Evolutionary conservation across 2,113 vertebrate species (phyloP), one percentile per base, ranked within the genome.

Genomic region (Hemiprocne comata): DNA sequence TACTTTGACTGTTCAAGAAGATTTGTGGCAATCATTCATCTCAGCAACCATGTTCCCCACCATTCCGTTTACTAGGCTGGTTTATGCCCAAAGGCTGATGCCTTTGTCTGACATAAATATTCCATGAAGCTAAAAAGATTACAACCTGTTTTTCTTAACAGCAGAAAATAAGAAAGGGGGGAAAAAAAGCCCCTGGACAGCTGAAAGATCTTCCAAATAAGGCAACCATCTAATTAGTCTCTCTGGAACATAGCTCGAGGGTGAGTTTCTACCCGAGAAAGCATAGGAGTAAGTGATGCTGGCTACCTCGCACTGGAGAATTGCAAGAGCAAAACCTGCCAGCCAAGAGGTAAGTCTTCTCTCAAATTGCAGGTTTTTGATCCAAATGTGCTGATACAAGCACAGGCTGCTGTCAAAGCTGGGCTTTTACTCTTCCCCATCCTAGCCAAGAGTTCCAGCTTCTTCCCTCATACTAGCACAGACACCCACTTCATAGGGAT

Each of bases 231-330:
- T 90, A 70, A 95, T 94, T 93, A 93, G 34, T 87, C 82, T 55
- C 71, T 73, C 42, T 73, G 85, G 85, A 94, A 93, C 72, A 83
- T 60, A 67, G 91, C 93, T 90, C 7, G 67, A 93, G 81, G 87
- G 87, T 42, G 15, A 95, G 21, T 26, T 93, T 77, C 62, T 80
- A 51, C 46, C 48, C 0, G 0, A 70, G 40, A 54, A 85, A 76
- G 71, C 9, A 28, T 36, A 87, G 50, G 50, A 90, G 40, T 72
- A 58, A 65, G 54, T 17, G 74, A 84, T 61, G 61, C 33, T 57
- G 34, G 13, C 66, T 69, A 58, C 55, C 38, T 36, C 0, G 4
- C 40, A 44, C n/a, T 24, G 26, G 18, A 65, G 66, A 79, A 55
- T 2, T 65, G 48, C 38, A 75, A 66, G 25, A 87, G 38, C 38